Conservation (phyloP, 2,113 vertebrate genomes). For the Pachyramphus minor region DNA sequence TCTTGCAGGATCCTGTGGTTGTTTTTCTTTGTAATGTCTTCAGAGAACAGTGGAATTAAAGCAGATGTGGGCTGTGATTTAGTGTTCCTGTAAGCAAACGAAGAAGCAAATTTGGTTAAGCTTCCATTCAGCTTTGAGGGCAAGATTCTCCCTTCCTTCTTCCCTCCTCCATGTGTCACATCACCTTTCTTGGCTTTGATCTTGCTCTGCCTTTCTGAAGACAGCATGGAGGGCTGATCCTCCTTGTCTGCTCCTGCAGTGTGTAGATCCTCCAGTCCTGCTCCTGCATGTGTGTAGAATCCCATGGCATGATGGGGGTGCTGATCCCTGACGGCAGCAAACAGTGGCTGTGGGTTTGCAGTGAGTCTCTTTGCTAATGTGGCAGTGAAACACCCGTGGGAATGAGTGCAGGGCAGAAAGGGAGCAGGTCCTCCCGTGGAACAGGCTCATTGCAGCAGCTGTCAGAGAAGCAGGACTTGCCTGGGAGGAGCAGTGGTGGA, state of each 20-base stretch:
- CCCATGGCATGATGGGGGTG: accelerated
- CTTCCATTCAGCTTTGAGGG: accelerated
- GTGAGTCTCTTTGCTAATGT: background rate
- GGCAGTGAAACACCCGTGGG: background rate
- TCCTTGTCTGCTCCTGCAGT: too few species aligned
- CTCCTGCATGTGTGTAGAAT: accelerated
- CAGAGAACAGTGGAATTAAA: background rate
- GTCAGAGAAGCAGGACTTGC: background rate
- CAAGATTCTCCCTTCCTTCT: background rate
- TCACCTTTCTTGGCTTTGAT: background rate
- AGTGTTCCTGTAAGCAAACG: background rate
- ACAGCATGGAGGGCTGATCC: background rate
- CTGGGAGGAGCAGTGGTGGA: background rate
- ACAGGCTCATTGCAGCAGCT: background rate
- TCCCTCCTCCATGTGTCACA: background rate
- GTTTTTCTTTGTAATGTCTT: background rate
- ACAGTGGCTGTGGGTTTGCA: background rate
- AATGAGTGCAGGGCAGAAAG: background rate
- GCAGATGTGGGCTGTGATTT: background rate
- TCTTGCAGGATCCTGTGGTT: background rate
- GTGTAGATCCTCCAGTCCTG: too few species aligned
- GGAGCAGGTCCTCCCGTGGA: background rate
- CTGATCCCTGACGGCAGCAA: background rate
- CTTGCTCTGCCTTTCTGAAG: background rate
- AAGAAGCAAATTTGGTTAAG: background rate